A percentile compares a stretch with the other conserved stretches of the same genome.
phyloP scores from a whole-genome alignment of 1,140 invertebrate species.

The Magallana ariakensis region DNA sequence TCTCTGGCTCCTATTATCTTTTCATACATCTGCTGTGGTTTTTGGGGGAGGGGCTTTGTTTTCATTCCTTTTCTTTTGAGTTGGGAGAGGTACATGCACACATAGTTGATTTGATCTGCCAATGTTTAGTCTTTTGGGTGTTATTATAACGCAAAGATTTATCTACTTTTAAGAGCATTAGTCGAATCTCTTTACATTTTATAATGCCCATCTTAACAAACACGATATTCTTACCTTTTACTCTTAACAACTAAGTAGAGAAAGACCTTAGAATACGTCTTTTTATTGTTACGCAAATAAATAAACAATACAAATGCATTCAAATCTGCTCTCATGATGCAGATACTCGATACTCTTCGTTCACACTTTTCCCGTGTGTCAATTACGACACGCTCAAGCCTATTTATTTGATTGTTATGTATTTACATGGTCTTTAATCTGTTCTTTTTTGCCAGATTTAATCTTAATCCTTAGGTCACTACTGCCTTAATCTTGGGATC shows the following conservation, averaged over 20 bases:
- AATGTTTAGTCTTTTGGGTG: too few relatives aligned
- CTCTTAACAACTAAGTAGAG: too few relatives aligned
- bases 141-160: too few relatives aligned
- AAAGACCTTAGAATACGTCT: too few relatives aligned
- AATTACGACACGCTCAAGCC: neutral
- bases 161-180: neutral
- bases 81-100: too few relatives aligned
- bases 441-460: slow-evolving; percentile 1
- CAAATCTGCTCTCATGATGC: too few relatives aligned
- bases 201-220: neutral
- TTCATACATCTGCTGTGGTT: neutral
- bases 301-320: too few relatives aligned
- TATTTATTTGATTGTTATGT: slow-evolving; percentile 20
- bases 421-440: slow-evolving; percentile 34
- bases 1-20: neutral
- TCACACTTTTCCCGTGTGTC: neutral
- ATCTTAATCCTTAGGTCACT: slow-evolving; percentile 22
- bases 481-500: slow-evolving; percentile 8
- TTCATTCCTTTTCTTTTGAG: too few relatives aligned
- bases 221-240: too few relatives aligned
- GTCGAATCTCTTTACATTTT: neutral
- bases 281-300: too few relatives aligned
- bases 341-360: neutral
- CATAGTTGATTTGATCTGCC: too few relatives aligned
- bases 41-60: neutral